Conservation (phyloP, 1,140 invertebrate genomes). For the Euura saliciscinereae region DNA sequence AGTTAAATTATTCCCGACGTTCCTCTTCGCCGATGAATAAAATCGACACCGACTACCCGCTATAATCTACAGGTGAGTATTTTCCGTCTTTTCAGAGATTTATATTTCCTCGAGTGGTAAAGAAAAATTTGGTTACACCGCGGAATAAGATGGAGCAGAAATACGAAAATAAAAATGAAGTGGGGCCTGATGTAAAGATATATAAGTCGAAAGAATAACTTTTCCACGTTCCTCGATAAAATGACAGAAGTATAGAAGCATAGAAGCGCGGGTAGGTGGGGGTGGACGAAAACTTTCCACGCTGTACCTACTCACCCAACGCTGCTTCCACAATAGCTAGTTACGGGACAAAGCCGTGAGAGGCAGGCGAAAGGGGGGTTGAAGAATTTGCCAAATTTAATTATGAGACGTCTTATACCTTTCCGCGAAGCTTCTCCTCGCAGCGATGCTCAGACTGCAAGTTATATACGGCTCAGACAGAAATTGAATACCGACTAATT, state of each 20-base stretch:
- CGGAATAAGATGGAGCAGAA: too few species aligned
- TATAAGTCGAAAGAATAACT: too few species aligned
- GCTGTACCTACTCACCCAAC: background rate
- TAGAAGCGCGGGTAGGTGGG: too few species aligned
- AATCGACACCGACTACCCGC: background rate
- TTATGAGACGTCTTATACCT: background rate
- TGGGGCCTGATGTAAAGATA: too few species aligned
- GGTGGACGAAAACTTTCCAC: background rate
- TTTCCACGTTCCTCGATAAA: too few species aligned
- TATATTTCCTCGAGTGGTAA: background rate
- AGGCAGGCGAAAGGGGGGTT: background rate
- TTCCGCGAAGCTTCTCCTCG: too few species aligned
- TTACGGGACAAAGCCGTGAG: background rate
- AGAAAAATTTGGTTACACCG: too few species aligned
- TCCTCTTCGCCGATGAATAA: background rate
- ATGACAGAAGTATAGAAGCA: too few species aligned
- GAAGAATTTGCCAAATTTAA: background rate
- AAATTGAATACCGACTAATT: constrained; percentile 4
- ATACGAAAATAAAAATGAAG: too few species aligned
- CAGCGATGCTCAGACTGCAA: too few species aligned
- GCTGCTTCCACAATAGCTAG: constrained; percentile 1
- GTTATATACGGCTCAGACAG: background rate
- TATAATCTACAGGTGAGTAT: background rate
- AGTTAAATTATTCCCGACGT: background rate
- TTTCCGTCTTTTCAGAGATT: too few species aligned